phyloP scores from a whole-genome alignment of 1,140 invertebrate species.

The Drosophila bipectinata region DNA sequence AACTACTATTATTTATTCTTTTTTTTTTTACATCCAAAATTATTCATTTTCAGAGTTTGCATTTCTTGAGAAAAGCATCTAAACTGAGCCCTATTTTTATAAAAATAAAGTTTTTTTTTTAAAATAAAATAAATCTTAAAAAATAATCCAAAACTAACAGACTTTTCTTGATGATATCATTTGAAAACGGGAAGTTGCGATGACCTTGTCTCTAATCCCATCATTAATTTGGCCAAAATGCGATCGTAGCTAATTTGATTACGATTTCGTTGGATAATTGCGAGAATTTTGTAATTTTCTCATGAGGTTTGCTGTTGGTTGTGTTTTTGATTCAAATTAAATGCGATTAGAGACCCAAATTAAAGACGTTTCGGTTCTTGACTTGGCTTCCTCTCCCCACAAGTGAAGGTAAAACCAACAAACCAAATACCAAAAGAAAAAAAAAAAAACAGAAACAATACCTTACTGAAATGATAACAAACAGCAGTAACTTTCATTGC shows the following conservation, averaged over 20 bases:
- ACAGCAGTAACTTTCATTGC: conserved; percentile 10
- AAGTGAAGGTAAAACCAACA: conserved; percentile 43
- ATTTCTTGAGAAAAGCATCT: conserved; percentile 22
- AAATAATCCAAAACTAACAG: neutral
- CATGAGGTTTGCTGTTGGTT: conserved; percentile 3
- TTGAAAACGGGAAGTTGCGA: conserved; percentile 1
- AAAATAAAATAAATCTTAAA: neutral
- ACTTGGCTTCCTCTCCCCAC: conserved; percentile 11
- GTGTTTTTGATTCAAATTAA: neutral
- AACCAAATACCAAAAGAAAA: too few species aligned
- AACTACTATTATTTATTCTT: neutral
- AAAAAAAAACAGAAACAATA: neutral
- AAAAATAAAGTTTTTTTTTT: conserved; percentile 6
- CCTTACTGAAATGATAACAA: conserved; percentile 12
- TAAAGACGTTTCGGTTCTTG: conserved; percentile 14
- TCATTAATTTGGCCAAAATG: conserved; percentile 8
- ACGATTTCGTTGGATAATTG: conserved; percentile 28
- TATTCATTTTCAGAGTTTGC: conserved; percentile 9
- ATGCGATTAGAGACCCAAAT: conserved; percentile 27
- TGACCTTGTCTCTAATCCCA: conserved; percentile 17
- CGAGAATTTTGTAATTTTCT: conserved; percentile 47
- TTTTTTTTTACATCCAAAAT: neutral
- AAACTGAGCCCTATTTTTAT: neutral
- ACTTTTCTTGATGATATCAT: conserved; percentile 21
- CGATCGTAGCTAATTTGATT: conserved; percentile 41